phyloP scores from a whole-genome alignment of 1,140 invertebrate species.

The Scaptomyza graminum region DNA sequence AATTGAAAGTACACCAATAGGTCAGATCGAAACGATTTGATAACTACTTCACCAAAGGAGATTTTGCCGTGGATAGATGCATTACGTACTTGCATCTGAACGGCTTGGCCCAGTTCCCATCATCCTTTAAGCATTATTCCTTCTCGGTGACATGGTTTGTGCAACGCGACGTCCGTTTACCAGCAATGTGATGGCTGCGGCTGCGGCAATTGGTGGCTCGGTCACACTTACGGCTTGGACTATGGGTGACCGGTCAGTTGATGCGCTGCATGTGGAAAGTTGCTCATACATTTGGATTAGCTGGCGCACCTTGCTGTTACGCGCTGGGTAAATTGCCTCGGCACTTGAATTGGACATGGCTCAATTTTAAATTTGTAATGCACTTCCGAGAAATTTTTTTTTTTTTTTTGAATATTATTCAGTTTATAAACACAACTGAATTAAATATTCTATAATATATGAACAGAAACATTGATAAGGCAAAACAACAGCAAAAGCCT shows the following conservation, averaged over 20 bases:
- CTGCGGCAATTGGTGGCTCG: background rate
- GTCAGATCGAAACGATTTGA: too few species aligned
- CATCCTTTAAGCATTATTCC: background rate
- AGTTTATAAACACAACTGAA: background rate
- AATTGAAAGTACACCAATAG: too few species aligned
- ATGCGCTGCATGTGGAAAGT: background rate
- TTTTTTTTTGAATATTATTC: background rate
- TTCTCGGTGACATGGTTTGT: background rate
- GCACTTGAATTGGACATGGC: conserved; percentile 2
- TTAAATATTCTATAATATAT: background rate
- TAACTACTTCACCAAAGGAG: too few species aligned
- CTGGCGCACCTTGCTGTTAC: conserved; percentile 4
- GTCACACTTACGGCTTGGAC: background rate
- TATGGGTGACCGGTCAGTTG: background rate
- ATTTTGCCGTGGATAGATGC: background rate
- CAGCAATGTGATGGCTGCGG: conserved; percentile 11
- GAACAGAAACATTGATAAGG: too few species aligned
- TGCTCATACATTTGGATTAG: conserved; percentile 29
- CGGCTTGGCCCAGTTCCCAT: too few species aligned
- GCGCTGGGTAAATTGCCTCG: background rate
- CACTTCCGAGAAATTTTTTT: background rate
- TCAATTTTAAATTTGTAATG: background rate
- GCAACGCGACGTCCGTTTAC: conserved; percentile 28
- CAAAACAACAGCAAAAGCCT: background rate
- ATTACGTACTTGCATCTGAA: background rate